phyloP scores from a whole-genome alignment of 2,888 invertebrate genomes.

The Agrotis segetum region DNA sequence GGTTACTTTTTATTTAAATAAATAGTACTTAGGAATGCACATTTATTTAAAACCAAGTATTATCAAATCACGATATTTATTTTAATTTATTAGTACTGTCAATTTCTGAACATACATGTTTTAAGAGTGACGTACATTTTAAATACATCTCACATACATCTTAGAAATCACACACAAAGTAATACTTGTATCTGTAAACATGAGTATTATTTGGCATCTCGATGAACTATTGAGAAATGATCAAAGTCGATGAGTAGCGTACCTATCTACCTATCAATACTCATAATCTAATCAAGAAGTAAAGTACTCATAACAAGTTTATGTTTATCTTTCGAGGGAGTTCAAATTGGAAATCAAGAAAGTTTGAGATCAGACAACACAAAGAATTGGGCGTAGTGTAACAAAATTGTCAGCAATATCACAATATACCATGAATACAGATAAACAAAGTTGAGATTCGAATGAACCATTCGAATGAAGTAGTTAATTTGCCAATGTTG shows the following conservation, averaged over 20 bases:
- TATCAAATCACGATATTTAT: background rate
- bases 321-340: slow-evolving; percentile 6
- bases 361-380: slow-evolving; percentile 5
- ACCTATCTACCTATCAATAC: slow-evolving; percentile 11
- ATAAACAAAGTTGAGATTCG: background rate
- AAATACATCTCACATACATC: background rate
- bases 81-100: background rate
- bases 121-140: slow-evolving; percentile 4
- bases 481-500: background rate
- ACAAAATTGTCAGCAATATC: background rate
- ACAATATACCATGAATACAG: background rate
- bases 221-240: slow-evolving; percentile 20
- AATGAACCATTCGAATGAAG: slow-evolving; percentile 4
- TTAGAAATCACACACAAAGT: background rate
- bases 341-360: slow-evolving; percentile 7
- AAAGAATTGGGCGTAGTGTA: background rate
- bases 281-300: slow-evolving; percentile 2
- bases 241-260: slow-evolving; percentile 26
- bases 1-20: slow-evolving; percentile 11
- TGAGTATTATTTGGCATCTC: slow-evolving; percentile 9
- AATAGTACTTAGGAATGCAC: background rate
- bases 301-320: slow-evolving; percentile 10
- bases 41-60: slow-evolving; percentile 7
- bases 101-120: background rate
- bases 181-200: background rate